These are phyloP conservation scores for Centruroides vittatus DNA, from an alignment of 1,140 invertebrate genomes.

Conservation along the genomic window DNA sequence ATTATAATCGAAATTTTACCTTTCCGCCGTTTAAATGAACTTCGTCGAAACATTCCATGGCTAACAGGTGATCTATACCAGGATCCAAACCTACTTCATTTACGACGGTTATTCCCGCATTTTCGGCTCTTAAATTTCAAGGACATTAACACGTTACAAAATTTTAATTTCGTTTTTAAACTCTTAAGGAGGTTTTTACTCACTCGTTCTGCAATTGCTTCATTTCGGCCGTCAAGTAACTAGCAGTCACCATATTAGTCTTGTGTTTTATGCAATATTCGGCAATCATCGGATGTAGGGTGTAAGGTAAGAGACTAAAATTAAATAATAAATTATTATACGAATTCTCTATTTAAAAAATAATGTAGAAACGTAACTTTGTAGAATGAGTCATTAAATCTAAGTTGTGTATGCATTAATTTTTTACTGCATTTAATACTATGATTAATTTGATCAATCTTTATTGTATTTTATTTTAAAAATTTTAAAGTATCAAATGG, in stretches of 20 bases:
- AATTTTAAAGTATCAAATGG: too few species aligned
- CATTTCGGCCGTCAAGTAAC: conserved; percentile 77
- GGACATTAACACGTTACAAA: neutral
- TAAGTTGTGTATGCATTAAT: neutral
- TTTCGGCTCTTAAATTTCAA: conserved; percentile 45
- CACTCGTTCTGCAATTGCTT: conserved; percentile 59
- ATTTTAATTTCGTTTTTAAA: neutral
- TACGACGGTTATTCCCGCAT: conserved; percentile 77
- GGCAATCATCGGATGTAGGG: conserved; percentile 67
- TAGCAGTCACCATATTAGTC: conserved; percentile 91
- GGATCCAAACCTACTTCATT: conserved; percentile 96
- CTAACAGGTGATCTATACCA: conserved; percentile 93
- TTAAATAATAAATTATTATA: neutral
- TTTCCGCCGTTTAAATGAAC: conserved; percentile 53
- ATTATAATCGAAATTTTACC: conserved; percentile 20
- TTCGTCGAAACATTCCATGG: conserved; percentile 92
- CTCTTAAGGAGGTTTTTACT: conserved; percentile 24
- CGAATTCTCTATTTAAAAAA: neutral
- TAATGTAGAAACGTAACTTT: neutral
- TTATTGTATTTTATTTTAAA: too few species aligned
- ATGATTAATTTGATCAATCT: too few species aligned
- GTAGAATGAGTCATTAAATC: neutral
- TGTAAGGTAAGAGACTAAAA: conserved; percentile 71
- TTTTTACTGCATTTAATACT: too few species aligned
- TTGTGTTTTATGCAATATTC: conserved; percentile 68